Conservation (phyloP, 2,113 vertebrate genomes). For the Halichoerus grypus region DNA sequence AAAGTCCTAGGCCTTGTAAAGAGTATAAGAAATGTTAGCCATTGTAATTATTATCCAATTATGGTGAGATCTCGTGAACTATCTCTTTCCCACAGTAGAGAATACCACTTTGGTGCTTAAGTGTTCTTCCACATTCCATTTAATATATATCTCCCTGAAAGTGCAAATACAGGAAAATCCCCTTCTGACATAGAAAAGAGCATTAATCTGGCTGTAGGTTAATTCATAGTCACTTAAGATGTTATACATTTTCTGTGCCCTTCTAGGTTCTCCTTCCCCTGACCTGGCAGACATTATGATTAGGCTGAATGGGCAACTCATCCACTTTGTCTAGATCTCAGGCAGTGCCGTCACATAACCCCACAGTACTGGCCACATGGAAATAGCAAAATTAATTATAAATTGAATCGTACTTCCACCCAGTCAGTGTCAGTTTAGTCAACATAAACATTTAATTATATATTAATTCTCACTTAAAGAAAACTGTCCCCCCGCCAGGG, state of each 20-base stretch:
- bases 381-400: background rate
- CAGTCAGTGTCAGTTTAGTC: background rate
- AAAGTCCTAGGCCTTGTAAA: background rate
- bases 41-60: background rate
- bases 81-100: background rate
- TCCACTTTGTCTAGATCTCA: background rate
- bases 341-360: background rate
- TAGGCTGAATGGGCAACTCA: background rate
- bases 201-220: background rate
- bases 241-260: background rate
- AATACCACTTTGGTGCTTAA: background rate
- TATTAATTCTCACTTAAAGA: background rate
- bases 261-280: background rate
- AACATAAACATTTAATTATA: background rate
- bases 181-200: background rate
- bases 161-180: background rate
- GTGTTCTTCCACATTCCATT: background rate
- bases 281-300: background rate
- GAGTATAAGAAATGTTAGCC: background rate
- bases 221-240: background rate
- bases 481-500: background rate
- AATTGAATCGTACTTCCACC: background rate
- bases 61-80: background rate
- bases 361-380: background rate
- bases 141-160: background rate